Evolutionary conservation across 35 echinoderm and acorn worm genomes (phyloP).

Genomic region (Heliocidaris tuberculata): DNA sequence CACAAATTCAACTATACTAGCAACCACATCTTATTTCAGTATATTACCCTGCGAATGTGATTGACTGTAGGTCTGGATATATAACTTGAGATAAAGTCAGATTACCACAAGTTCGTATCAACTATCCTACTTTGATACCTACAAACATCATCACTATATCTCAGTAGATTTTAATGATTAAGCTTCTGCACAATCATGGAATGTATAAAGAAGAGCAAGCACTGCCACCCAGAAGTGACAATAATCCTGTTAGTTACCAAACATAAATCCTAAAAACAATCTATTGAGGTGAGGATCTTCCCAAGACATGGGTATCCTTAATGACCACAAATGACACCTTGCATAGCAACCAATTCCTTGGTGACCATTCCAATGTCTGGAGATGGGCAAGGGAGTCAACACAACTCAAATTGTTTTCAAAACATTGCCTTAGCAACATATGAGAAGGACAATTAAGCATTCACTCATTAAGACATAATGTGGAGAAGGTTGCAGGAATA

Average conservation of each 20-base stretch:
- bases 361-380: background rate
- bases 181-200: too few species aligned
- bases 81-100: background rate
- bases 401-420: slow-evolving; percentile 2
- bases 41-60: background rate
- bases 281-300: background rate
- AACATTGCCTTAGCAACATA: background rate
- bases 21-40: too few species aligned
- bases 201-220: background rate
- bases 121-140: background rate
- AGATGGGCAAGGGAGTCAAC: background rate
- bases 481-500: background rate
- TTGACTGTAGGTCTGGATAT: background rate
- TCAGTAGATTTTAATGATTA: too few species aligned
- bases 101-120: background rate
- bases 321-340: background rate
- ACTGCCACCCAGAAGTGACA: background rate
- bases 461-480: background rate
- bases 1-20: too few species aligned
- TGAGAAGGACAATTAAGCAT: background rate
- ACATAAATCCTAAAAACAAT: background rate
- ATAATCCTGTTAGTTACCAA: background rate
- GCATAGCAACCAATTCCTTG: background rate
- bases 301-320: background rate
- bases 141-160: background rate